Base-by-base conservation (phyloP, 2,888 invertebrate genomes). In the Clanis bilineata region DNA sequence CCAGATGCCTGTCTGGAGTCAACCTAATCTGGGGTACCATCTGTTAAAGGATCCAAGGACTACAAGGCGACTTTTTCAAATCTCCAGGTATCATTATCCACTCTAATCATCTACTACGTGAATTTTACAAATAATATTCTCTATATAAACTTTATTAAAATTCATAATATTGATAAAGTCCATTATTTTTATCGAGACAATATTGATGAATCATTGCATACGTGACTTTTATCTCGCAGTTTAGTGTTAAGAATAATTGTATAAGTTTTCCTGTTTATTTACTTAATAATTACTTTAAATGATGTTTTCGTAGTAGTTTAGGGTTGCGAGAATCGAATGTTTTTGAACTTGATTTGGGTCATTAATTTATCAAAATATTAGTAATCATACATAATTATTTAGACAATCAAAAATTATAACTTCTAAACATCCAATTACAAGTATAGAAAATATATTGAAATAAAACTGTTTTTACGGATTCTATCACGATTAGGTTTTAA, bases 191-290 rank as follows among this genome's bases (percentile, higher is more conserved):
- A 28, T 47, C 12, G 12, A n/a, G 39, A 18, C 15, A 51, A 32
- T 32, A 12, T n/a, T n/a, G 10, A 45, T 51, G 28, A 51, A 5
- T 51, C 51, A 51, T 9, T 23, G 38, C 9, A 23, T 58, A 58
- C 58, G 58, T 58, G 58, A 58, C 58, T 58, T 47, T 58, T 25
- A 58, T 58, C 58, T 58, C 23, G 58, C 32, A 23, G 7, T 51
- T 51, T 32, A 51, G 28, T 32, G 32, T 51, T 51, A 18, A 51
- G 4, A 28, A 4, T 28, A 12, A 6, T 7, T 18, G 12, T 45
- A 45, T 51, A 18, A 10, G 21, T 32, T 51, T 51, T 51, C 51
- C 51, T 51, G 51, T 51, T 51, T 51, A 3, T 18, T 28, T 28
- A 4, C 9, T 15, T 32, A 32, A 15, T 28, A 25, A 47, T 47